Conservation (phyloP, 2,113 vertebrate genomes). For the Martes martes region DNA sequence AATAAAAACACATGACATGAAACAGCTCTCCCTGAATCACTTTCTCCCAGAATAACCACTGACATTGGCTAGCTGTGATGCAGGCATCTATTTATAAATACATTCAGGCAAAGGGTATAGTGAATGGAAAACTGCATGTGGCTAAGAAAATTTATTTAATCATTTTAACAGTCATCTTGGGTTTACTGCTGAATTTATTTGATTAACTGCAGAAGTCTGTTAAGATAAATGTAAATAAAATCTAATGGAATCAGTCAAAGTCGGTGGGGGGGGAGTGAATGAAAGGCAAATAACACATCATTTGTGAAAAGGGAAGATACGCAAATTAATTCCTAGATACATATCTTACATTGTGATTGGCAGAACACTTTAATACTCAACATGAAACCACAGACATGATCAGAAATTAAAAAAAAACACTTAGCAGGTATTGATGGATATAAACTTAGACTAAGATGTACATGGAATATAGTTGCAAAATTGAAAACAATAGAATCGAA, state of each 20-base stretch:
- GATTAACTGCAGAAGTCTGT: not conserved
- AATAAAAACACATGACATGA: not conserved
- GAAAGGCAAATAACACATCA: not conserved
- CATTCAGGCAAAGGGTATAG: not conserved
- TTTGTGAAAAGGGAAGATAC: not conserved
- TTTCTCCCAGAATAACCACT: not conserved
- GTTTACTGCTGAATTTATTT: not conserved
- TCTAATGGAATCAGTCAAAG: not conserved
- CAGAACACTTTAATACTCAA: not conserved
- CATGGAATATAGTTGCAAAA: not conserved
- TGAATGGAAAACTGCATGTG: not conserved
- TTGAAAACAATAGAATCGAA: not conserved
- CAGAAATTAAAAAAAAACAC: not conserved
- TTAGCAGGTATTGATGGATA: not conserved
- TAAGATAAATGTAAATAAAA: not conserved
- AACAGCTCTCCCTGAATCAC: not conserved
- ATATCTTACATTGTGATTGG: not conserved
- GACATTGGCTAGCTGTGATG: not conserved
- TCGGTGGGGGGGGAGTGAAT: not conserved
- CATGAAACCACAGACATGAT: not conserved
- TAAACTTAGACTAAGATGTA: not conserved
- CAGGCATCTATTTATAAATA: not conserved
- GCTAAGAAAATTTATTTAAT: not conserved
- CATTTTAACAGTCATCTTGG: not conserved
- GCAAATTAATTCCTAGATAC: not conserved